Percentiles rank a stretch among this genome's conserved stretches.
These are phyloP conservation scores for Microctonus brassicae DNA, from an alignment of 2,888 invertebrate species.

Conservation along the genomic window DNA sequence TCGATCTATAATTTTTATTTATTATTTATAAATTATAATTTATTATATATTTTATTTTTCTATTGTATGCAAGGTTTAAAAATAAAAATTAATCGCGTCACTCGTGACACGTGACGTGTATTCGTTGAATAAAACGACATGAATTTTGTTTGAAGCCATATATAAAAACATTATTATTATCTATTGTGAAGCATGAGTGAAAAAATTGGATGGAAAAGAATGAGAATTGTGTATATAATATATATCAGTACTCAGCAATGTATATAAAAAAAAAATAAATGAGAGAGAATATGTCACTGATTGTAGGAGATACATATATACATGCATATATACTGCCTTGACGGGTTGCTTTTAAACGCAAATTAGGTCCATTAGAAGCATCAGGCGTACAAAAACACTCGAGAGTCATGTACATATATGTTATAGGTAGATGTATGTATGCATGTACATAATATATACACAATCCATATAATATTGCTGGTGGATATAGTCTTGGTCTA, in stretches of 20 bases:
- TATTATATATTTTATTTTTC: not conserved
- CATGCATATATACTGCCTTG: no score
- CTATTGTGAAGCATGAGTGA: not conserved
- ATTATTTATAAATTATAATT: not conserved
- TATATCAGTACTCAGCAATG: not conserved
- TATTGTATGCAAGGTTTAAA: not conserved
- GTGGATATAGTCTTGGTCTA: slow-evolving; percentile 15
- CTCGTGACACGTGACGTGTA: slow-evolving; percentile 10
- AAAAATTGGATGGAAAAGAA: not conserved
- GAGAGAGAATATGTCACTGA: slow-evolving; percentile 32
- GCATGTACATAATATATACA: not conserved
- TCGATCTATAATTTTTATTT: not conserved
- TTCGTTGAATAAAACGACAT: not conserved
- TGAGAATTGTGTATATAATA: not conserved
- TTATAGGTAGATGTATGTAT: not conserved
- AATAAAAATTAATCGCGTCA: not conserved
- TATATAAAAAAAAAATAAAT: no score
- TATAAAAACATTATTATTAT: not conserved
- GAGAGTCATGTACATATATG: slow-evolving; percentile 34
- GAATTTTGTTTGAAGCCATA: not conserved
- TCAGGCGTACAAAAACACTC: slow-evolving; percentile 60
- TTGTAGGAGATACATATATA: not conserved
- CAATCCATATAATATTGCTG: not conserved
- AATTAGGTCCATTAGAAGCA: slow-evolving; percentile 66
- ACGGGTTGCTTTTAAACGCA: slow-evolving; percentile 60